Base-by-base conservation (phyloP, 2,113 vertebrate species). In the Oncorhynchus nerka region DNA sequence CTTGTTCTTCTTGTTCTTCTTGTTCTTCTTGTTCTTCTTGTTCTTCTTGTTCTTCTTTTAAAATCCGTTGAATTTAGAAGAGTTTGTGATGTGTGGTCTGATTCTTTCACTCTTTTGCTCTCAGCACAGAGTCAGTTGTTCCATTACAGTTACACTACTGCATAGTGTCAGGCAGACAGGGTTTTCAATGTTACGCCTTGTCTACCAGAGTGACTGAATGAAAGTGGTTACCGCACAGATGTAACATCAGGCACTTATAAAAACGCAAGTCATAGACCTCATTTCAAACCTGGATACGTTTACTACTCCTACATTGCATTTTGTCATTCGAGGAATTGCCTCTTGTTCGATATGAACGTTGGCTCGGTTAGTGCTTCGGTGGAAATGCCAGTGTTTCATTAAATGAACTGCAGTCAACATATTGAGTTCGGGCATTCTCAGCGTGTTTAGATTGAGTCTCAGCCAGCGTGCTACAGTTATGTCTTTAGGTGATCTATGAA, bases 401-500 rank as follows among this genome's bases (percentile, higher is more conserved):
- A 92, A 88, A 89, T 76, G 68, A 85, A 88, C 84, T 78, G 85
- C 79, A 88, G 79, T 83, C 77, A 81, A 90, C 86, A 88, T 89
- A 89, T 88, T 91, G 89, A 82, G 78, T 87, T 87, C 81, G 71
- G 12, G 57, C 84, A 92, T 92, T 88, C 81, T 76, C 87, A 79
- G 62, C 57, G 65, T 69, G 66, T 72, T 75, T 70, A 74, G 62
- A 20, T 3, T 1, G 19, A 12, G 22, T 30, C 66, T 39, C 81
- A 87, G 81, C 87, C 83, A 78, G 69, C 71, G 71, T 75, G 20
- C 75, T 81, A 81, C 83, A 73, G 77, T 91, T 90, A 90, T 92
- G 90, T 92, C 84, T 92, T 92, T 90, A 93, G 89, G 85, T 91
- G 89, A 92, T 92, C 92, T 92, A 91, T 92, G 91, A 92, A 93